Evolutionary conservation across 2,797 vertebrate genomes (phyloP), one percentile per base, ranked within the genome.

Genomic region (Semaprochilodus insignis): DNA sequence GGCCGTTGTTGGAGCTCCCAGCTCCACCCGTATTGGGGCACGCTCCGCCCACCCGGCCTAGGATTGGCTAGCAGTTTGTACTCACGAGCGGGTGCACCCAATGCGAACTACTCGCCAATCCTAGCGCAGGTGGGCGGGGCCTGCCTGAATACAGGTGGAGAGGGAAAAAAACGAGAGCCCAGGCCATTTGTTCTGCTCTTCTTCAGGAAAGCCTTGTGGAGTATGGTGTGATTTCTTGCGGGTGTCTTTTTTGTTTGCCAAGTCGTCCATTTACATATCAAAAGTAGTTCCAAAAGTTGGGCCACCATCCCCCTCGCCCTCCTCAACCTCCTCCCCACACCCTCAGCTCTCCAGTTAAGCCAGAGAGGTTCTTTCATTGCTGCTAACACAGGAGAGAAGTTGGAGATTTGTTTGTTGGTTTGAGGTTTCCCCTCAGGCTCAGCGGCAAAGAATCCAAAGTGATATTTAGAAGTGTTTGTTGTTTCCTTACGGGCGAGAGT

Each of bases 241-340:
- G 94, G 62, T 65, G 15, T 65, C 25, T 34, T 62, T 31, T 94
- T 92, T 93, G 93, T 94, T 78, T 95, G 96, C 95, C 96, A 96
- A 96, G 95, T 15, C 93, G 92, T 81, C 87, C 84, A 99, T 99
- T 98, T 98, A 95, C 97, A 99, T 98, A 97, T 98, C 97, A 99
- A 98, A 99, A 65, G 97, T 96, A 95, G 95, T 93, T 94, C 95
- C 92, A 95, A 34, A 65, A 65, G 62, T 65, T 34, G 13, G 59
- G 59, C 23, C 27, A 31, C 23, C 96, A 97, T 89, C 94, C 94
- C 94, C 94, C 60, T 27, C 51, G 31, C 70, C 83, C 88, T 85
- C 83, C 75, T 63, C 69, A 60, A 54, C 69, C 83, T 88, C 87
- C 83, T 77, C 73, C 77, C 59, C 76, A 82, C 52, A 15, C 63